Percentiles rank a stretch among this genome's conserved stretches.
Evolutionary conservation across 2,797 vertebrate genomes (phyloP).

Genomic region (Mormyrops boulengeri): DNA sequence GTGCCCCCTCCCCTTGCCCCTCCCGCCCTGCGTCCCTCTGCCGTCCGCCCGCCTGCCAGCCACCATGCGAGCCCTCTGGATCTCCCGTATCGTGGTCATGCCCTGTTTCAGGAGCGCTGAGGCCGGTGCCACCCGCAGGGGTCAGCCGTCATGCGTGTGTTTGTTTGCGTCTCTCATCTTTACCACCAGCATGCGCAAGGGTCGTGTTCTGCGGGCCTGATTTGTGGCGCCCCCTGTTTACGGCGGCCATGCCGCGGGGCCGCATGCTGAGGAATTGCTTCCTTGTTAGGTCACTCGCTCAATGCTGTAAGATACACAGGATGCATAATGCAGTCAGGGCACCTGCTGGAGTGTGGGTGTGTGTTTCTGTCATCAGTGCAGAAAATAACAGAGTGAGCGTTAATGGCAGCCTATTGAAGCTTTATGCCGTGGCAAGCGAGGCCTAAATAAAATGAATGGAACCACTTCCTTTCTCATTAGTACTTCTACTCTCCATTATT

Average conservation of each 20-base stretch:
- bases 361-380: background rate
- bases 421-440: background rate
- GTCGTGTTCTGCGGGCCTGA: background rate
- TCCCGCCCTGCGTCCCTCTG: background rate
- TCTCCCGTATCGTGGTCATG: background rate
- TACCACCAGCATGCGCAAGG: background rate
- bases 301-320: background rate
- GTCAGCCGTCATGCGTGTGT: background rate
- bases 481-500: background rate
- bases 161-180: background rate
- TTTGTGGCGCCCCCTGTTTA: background rate
- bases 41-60: background rate
- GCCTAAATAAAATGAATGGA: conserved; percentile 18
- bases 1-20: conserved; percentile 26
- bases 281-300: background rate
- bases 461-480: conserved; percentile 10
- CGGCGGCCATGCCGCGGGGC: background rate
- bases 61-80: background rate
- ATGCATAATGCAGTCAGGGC: background rate
- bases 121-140: background rate
- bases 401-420: conserved; percentile 11
- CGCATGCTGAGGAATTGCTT: background rate
- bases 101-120: background rate
- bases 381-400: background rate
- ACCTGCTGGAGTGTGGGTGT: background rate